Base-by-base conservation (phyloP, 2,113 vertebrate genomes). In the Perca flavescens region DNA sequence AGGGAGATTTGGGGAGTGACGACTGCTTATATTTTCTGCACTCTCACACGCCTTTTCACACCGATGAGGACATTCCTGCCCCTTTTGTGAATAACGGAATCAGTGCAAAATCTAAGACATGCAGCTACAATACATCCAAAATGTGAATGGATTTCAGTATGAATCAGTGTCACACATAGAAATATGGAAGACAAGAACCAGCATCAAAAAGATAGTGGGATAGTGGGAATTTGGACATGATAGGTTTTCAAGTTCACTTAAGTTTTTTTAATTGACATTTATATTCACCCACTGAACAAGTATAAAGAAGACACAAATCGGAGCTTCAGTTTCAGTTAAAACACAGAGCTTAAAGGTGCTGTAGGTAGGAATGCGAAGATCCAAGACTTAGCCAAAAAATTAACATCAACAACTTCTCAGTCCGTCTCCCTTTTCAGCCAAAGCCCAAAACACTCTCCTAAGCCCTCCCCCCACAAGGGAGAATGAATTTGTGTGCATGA, bases 1-100 rank as follows among this genome's bases (percentile, higher is more conserved):
- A 63, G 80, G 46, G 83, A 86, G 78, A 79, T 69, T 76, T 77
- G 54, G 63, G 80, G 75, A 89, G 87, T 71, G 85, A 86, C 54
- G 52, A 43, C 52, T 40, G 67, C 79, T 79, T 85, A 76, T 67
- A 80, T 87, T 86, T 74, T 43, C 65, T 63, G 60, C 28, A 15
- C 57, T 79, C 62, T 80, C 28, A 14, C 68, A 64, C 6, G 74
- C 56, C 54, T 83, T 83, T 70, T 80, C 31, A 53, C 56, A 46
- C 60, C 4, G 21, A 71, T 11, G 67, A 74, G 74, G 74, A 77
- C 72, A 72, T 67, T n/a, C 40, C 57, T 75, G 75, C 36, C 13
- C 67, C 11, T 60, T 64, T 9, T 63, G 28, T 4, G 22, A 62
- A 69, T 1, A 52, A 57, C 57, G 16, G 70, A 72, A 56, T 68